A percentile compares a stretch with the other conserved stretches of the same genome.
phyloP scores from a whole-genome alignment of 2,797 vertebrate species.

The Anguilla pacifica region DNA sequence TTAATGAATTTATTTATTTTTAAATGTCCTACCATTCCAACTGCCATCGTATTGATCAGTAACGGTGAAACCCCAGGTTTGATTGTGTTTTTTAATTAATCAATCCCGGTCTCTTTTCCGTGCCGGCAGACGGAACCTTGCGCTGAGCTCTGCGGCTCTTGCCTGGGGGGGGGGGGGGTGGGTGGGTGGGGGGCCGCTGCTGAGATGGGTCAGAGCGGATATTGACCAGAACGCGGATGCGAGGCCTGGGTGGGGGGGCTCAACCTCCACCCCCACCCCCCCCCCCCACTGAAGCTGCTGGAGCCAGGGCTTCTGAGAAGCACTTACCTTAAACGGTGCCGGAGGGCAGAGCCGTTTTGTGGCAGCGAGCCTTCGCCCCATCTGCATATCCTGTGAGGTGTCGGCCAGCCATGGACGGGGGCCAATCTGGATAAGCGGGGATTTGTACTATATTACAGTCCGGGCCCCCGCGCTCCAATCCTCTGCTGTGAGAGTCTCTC shows the following conservation, averaged over 20 bases:
- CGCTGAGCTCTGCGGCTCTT: neutral
- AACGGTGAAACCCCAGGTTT: neutral
- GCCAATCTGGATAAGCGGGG: neutral
- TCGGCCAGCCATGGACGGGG: neutral
- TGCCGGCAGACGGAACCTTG: neutral
- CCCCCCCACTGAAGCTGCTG: neutral
- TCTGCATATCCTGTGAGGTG: neutral
- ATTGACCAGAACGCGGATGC: neutral
- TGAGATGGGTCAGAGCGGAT: slow-evolving; percentile 5
- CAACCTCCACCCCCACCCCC: no score
- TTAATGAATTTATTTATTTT: neutral
- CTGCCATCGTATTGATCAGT: neutral
- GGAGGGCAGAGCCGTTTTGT: neutral
- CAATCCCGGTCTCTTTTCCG: neutral
- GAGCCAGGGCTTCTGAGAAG: neutral
- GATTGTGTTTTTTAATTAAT: neutral
- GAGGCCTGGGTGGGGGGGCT: neutral
- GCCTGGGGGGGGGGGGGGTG: neutral
- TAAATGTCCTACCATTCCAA: neutral
- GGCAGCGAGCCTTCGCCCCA: neutral
- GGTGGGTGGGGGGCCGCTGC: neutral
- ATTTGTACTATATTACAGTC: neutral
- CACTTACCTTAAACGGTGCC: neutral
- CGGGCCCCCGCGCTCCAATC: neutral
- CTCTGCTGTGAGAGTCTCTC: neutral